These are phyloP conservation scores for Bradypus variegatus DNA, from an alignment of 2,797 vertebrate genomes.

Conservation along the genomic window DNA sequence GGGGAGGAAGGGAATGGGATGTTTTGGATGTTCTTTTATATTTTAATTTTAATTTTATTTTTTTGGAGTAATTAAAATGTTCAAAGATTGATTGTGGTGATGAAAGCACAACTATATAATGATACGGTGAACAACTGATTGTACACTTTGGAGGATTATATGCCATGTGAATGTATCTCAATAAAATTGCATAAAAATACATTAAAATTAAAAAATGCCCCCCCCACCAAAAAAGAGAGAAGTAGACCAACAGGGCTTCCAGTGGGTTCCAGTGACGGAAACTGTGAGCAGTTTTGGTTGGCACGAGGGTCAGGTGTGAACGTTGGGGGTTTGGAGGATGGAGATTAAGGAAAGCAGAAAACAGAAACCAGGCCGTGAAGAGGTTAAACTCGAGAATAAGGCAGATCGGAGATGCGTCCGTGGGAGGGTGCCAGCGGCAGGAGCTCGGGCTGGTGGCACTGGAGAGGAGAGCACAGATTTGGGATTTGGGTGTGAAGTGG, in stretches of 20 bases:
- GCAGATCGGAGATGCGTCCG: not conserved
- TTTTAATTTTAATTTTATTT: too few relatives aligned
- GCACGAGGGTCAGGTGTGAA: not conserved
- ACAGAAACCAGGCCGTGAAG: not conserved
- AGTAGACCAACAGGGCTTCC: not conserved
- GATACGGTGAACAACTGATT: too few relatives aligned
- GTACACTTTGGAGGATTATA: too few relatives aligned
- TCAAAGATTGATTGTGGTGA: too few relatives aligned
- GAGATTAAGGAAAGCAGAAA: not conserved
- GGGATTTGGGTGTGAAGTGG: not conserved
- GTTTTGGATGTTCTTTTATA: too few relatives aligned
- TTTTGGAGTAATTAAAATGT: too few relatives aligned
- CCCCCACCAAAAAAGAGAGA: too few relatives aligned
- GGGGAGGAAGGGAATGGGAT: too few relatives aligned
- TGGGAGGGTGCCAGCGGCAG: not conserved
- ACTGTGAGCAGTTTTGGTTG: not conserved
- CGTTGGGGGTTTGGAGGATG: not conserved
- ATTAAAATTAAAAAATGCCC: too few relatives aligned
- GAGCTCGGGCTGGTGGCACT: fast-evolving
- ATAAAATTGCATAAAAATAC: too few relatives aligned
- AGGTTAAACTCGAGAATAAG: not conserved
- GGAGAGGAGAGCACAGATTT: not conserved
- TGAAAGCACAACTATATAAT: too few relatives aligned
- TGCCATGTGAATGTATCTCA: too few relatives aligned
- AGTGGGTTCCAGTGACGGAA: not conserved